Base-by-base conservation (phyloP, 1,140 invertebrate species). In the Eulimnadia texana region DNA sequence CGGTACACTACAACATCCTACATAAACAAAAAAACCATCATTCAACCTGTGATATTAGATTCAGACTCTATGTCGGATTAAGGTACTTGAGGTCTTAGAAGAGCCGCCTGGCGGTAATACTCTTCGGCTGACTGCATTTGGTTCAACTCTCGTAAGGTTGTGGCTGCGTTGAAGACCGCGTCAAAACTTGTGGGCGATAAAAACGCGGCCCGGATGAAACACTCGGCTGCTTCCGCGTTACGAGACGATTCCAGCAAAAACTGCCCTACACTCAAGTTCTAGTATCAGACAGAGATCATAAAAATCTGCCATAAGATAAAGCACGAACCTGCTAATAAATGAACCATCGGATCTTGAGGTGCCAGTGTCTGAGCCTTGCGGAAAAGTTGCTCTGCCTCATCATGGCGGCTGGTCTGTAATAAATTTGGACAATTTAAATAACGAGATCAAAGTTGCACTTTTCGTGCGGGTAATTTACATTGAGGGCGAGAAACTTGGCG, bases 101-200 rank as follows among this genome's bases (percentile, higher is more conserved):
- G 23, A 19, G 50, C 60, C 19, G 60, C 60, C 42, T 68, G 63
- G 27, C 68, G 61, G 65, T 80, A 80, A 61, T 72, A 71, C 24
- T 71, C 66, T 64, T 80, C 78, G 1, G 78, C 76, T 50, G 72
- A 71, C 19, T 68, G 60, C 62, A 76, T 73, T 52, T 71, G 67
- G 3, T 72, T 70, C 29, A 72, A 67, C 67, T 76, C 72, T 59
- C 76, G 68, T 27, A 78, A 68, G 16, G 73, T 72, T 64, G 76
- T 78, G 23, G 78, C 79, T 16, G 76, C 72, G 68, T 75, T 77
- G 64, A 79, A 79, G 28, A 76, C 65, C 22, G 77, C 68, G 50
- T 80, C 77, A 70, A 76, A 80, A 63, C 79, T 75, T 23, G 73
- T 63, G 1, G 73, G 71, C 27, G 72, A 67, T 24, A 75, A 64